phyloP scores from a whole-genome alignment of 2,888 invertebrate genomes.

The Pteria penguin region DNA sequence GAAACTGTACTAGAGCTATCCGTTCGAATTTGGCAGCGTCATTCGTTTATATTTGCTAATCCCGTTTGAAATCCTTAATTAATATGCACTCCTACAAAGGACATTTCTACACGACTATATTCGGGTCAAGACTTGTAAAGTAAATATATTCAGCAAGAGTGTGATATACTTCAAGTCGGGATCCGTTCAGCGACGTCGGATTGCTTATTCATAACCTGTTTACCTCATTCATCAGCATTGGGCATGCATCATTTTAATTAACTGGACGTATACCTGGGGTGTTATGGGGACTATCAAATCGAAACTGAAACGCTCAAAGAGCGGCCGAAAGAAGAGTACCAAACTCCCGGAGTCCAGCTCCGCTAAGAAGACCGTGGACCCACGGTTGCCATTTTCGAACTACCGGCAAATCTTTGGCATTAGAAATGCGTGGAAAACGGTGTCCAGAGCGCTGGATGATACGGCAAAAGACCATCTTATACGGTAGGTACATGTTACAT shows the following conservation, averaged over 20 bases:
- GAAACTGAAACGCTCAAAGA: slow-evolving; percentile 51
- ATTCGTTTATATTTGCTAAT: not conserved
- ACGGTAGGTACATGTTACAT: slow-evolving; percentile 43
- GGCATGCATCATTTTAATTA: too few species aligned
- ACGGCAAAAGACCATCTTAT: slow-evolving; percentile 67
- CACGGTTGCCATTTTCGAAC: slow-evolving; percentile 68
- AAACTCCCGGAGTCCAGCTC: slow-evolving; percentile 59
- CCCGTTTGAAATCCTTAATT: not conserved
- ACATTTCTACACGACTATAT: too few species aligned
- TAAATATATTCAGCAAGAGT: too few species aligned
- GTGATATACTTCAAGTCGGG: too few species aligned
- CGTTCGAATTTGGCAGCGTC: not conserved
- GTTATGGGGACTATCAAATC: slow-evolving; percentile 59
- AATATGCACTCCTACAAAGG: not conserved
- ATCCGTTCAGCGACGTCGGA: too few species aligned
- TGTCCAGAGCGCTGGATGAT: slow-evolving; percentile 61
- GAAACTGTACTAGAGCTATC: not conserved
- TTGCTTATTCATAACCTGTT: too few species aligned
- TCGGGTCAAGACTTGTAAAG: not conserved
- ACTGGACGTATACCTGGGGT: too few species aligned
- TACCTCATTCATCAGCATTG: too few species aligned
- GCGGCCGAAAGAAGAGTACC: slow-evolving; percentile 32
- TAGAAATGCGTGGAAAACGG: slow-evolving; percentile 72
- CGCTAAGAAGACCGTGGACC: slow-evolving; percentile 66
- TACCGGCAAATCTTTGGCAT: slow-evolving; percentile 72